Percentiles rank a stretch among this genome's conserved stretches.
phyloP scores from a whole-genome alignment of 2,113 vertebrate genomes.

The Chaetodon trifascialis region DNA sequence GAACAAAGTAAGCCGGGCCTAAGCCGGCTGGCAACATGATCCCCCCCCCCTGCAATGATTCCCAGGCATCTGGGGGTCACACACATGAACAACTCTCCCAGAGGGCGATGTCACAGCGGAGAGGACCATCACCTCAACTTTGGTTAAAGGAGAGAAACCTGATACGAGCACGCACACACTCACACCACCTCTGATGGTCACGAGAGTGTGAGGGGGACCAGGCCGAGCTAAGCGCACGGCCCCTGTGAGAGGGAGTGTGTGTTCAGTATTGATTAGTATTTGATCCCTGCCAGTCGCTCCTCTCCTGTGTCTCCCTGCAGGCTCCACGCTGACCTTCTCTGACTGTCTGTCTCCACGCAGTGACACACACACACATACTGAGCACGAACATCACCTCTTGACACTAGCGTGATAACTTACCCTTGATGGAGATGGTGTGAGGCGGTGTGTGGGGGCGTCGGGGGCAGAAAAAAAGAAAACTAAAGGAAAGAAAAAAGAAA shows the following conservation, averaged over 20 bases:
- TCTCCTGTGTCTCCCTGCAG: slow-evolving; percentile 70
- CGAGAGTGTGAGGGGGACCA: slow-evolving; percentile 71
- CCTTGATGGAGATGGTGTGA: slow-evolving; percentile 70
- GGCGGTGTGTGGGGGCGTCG: slow-evolving; percentile 48
- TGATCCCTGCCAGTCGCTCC: slow-evolving; percentile 73
- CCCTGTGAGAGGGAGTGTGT: slow-evolving; percentile 47
- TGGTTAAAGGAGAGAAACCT: slow-evolving; percentile 61
- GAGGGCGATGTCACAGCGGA: slow-evolving; percentile 58
- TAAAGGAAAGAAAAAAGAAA: slow-evolving; percentile 45
- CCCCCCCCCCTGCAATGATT: slow-evolving; percentile 64
- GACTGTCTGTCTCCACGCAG: slow-evolving; percentile 48
- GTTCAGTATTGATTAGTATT: slow-evolving; percentile 78
- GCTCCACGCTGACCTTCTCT: slow-evolving; percentile 74
- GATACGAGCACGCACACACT: slow-evolving; percentile 18
- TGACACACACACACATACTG: slow-evolving; percentile 32
- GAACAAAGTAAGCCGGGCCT: slow-evolving; percentile 76
- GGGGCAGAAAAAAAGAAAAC: slow-evolving; percentile 33
- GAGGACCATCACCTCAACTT: slow-evolving; percentile 38
- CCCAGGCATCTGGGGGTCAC: slow-evolving; percentile 75
- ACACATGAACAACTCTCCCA: slow-evolving; percentile 50
- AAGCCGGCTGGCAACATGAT: slow-evolving; percentile 69
- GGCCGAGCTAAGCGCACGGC: slow-evolving; percentile 61
- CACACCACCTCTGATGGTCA: slow-evolving; percentile 10
- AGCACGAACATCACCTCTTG: neutral
- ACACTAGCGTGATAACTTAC: slow-evolving; percentile 57